These are phyloP conservation scores for Eleutherodactylus coqui DNA, from an alignment of 2,797 vertebrate species.

Conservation along the genomic window DNA sequence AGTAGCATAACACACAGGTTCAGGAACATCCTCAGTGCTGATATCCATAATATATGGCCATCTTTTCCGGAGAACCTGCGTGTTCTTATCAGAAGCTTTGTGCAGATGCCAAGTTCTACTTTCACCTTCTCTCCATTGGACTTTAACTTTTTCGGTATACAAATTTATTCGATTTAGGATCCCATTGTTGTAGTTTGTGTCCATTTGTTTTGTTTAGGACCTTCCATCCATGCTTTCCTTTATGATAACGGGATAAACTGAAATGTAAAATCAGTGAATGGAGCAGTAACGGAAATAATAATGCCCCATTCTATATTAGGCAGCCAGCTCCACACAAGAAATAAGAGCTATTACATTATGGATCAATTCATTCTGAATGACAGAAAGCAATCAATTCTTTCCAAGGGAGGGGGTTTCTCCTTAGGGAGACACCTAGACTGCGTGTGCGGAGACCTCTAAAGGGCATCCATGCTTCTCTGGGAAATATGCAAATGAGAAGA, in stretches of 20 bases:
- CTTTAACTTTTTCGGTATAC: constrained; percentile 18
- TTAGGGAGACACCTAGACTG: no score
- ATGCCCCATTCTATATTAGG: not conserved
- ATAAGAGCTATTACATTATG: constrained; percentile 31
- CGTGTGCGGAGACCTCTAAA: no score
- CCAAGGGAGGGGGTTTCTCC: not conserved
- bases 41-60: constrained; percentile 11
- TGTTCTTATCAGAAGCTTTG: not conserved
- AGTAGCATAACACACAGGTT: constrained; percentile 17
- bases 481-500: no score
- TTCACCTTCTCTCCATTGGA: not conserved
- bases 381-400: not conserved
- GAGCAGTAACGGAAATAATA: not conserved
- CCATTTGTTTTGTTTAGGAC: not conserved
- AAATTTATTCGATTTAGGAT: not conserved
- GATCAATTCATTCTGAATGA: constrained; percentile 45
- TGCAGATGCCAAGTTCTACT: not conserved
- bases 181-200: not conserved
- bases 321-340: not conserved
- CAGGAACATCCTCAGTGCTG: constrained; percentile 17
- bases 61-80: constrained; percentile 10
- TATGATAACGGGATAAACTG: not conserved
- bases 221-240: not conserved
- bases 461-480: no score
- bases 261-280: not conserved